Evolutionary conservation across 2,797 vertebrate genomes (phyloP).

Genomic region (Saxicola maurus): DNA sequence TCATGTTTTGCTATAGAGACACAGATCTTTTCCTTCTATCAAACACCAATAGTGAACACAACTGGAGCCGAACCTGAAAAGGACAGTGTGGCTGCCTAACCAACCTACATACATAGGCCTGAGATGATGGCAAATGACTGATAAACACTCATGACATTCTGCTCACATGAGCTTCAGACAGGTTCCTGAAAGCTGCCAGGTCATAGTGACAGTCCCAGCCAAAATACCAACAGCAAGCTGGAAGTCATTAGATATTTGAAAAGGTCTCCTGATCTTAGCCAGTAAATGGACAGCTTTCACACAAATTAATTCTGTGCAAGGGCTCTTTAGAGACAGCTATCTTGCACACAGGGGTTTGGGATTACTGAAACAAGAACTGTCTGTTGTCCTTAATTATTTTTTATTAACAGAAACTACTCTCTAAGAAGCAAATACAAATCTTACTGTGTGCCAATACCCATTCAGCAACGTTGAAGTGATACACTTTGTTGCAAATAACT

Average conservation of each 20-base stretch:
- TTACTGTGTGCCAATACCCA: neutral
- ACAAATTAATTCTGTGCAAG: neutral
- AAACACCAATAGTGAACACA: neutral
- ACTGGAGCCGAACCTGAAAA: neutral
- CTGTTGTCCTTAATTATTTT: neutral
- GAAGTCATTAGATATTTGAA: neutral
- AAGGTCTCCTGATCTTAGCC: neutral
- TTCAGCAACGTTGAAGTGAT: neutral
- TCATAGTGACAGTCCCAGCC: neutral
- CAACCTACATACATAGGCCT: rapidly evolving
- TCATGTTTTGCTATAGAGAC: neutral
- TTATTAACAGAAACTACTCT: neutral
- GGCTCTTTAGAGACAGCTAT: neutral
- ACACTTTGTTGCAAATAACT: neutral
- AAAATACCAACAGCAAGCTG: neutral
- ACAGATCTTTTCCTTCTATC: neutral
- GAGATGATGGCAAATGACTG: neutral
- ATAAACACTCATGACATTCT: neutral
- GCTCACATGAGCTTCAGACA: neutral
- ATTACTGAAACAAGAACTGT: neutral
- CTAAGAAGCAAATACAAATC: neutral
- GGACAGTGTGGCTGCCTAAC: neutral
- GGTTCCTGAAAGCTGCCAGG: neutral
- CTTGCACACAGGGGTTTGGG: neutral
- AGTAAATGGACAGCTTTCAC: neutral